A percentile compares a stretch with the other conserved stretches of the same genome.
Evolutionary conservation across 2,888 invertebrate species (phyloP).

Genomic region (Cosmia pyralina): DNA sequence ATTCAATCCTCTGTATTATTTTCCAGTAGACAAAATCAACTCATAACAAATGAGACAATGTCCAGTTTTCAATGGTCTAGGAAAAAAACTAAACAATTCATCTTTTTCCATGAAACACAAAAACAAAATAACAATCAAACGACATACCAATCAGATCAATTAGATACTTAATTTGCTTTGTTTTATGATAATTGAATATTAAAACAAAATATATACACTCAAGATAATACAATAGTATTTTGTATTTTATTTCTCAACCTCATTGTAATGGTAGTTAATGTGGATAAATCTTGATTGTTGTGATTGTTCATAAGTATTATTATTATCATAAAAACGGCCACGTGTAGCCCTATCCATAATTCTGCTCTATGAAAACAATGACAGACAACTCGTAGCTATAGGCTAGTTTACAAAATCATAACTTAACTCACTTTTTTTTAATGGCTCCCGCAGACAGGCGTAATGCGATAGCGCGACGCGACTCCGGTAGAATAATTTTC

Average conservation of each 20-base stretch:
- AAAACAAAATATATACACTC: conserved; percentile 10
- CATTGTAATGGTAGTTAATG: not conserved
- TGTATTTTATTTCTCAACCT: not conserved
- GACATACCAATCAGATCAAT: conserved; percentile 3
- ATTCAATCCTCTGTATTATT: not conserved
- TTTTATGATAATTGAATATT: conserved; percentile 3
- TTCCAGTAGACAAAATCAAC: not conserved
- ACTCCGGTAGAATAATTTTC: no score
- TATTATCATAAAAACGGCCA: not conserved
- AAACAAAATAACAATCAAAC: not conserved
- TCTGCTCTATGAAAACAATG: not conserved
- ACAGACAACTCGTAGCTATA: no score
- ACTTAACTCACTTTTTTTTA: not conserved
- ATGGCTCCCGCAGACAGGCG: no score
- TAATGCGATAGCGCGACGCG: no score
- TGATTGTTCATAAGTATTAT: not conserved
- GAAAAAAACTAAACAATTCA: conserved; percentile 14
- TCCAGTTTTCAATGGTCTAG: not conserved
- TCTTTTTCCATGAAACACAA: not conserved
- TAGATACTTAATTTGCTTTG: not conserved
- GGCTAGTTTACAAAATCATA: not conserved
- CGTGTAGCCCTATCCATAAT: not conserved
- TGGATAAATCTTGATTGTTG: not conserved
- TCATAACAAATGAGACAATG: not conserved
- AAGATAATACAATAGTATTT: conserved; percentile 12